A percentile compares a stretch with the other conserved stretches of the same genome.
These are phyloP conservation scores for Periophthalmus magnuspinnatus DNA, from an alignment of 2,797 vertebrate genomes.

Conservation along the genomic window DNA sequence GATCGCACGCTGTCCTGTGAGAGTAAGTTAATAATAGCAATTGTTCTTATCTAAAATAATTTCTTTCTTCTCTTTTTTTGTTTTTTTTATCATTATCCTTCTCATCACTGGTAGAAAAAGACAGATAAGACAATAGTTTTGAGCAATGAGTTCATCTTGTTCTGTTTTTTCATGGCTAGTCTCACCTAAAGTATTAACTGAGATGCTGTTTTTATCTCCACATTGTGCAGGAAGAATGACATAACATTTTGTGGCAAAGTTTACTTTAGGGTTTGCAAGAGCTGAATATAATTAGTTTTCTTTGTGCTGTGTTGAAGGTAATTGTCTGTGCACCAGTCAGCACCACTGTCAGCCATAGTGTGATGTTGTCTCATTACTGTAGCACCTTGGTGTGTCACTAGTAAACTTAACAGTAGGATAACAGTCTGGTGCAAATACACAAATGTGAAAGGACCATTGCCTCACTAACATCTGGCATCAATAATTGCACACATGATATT, in stretches of 20 bases:
- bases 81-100: no score
- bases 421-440: background rate
- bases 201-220: background rate
- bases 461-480: background rate
- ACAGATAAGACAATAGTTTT: background rate
- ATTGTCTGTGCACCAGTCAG: conserved; percentile 10
- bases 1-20: conserved; percentile 86
- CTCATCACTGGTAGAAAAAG: background rate
- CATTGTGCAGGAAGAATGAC: background rate
- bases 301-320: conserved; percentile 1
- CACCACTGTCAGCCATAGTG: conserved; percentile 10
- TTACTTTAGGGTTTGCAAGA: background rate
- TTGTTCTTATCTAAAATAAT: background rate
- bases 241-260: background rate
- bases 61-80: background rate
- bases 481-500: background rate
- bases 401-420: conserved; percentile 2
- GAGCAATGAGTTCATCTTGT: background rate
- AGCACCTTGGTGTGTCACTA: background rate
- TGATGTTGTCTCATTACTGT: conserved; percentile 18
- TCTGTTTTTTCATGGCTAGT: background rate
- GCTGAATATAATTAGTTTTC: background rate
- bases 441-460: background rate
- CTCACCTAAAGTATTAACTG: background rate
- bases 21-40: conserved; percentile 48